Percentiles rank a stretch among this genome's conserved stretches.
Evolutionary conservation across 1,140 invertebrate species (phyloP).

Genomic region (Lucilia sericata): DNA sequence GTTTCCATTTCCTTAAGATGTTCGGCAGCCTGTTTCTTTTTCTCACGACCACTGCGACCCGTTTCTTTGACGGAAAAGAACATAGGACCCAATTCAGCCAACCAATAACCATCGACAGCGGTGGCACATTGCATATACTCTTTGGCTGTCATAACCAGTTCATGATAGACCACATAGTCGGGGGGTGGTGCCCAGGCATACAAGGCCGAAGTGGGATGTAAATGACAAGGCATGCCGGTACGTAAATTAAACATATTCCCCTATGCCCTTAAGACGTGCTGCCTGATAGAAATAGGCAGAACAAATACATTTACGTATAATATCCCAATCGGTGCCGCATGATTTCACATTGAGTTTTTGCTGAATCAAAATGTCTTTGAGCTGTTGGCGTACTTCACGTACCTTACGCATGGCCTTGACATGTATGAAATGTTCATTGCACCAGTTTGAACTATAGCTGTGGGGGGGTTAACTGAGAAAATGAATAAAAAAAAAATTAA

Average conservation of each 20-base stretch:
- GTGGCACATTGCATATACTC: conserved; percentile 99
- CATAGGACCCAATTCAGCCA: conserved; percentile 99
- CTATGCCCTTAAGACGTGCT: conserved; percentile 93
- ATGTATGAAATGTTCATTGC: conserved; percentile 98
- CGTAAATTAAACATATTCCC: conserved; percentile 98
- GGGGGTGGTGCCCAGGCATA: conserved; percentile 98
- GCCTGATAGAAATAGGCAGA: conserved; percentile 99
- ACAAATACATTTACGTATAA: conserved; percentile 98
- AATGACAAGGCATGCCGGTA: conserved; percentile 98
- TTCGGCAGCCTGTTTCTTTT: conserved; percentile 86
- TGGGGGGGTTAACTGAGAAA: conserved; percentile 42
- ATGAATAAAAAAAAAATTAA: conserved; percentile 26
- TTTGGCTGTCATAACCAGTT: conserved; percentile 96
- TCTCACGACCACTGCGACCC: conserved; percentile 82
- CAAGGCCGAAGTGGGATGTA: conserved; percentile 98
- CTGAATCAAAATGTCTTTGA: conserved; percentile 97
- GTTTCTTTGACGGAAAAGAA: conserved; percentile 97
- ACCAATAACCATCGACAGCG: conserved; percentile 97
- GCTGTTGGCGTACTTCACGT: conserved; percentile 95
- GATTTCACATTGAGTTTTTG: conserved; percentile 93
- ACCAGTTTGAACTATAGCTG: conserved; percentile 94
- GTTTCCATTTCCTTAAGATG: conserved; percentile 94
- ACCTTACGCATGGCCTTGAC: conserved; percentile 99
- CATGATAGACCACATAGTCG: conserved; percentile 98
- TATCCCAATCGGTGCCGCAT: conserved; percentile 97